A percentile compares a stretch with the other conserved stretches of the same genome.
Conservation (phyloP, 2,888 invertebrate genomes). For the Adelognathus sp. region DNA sequence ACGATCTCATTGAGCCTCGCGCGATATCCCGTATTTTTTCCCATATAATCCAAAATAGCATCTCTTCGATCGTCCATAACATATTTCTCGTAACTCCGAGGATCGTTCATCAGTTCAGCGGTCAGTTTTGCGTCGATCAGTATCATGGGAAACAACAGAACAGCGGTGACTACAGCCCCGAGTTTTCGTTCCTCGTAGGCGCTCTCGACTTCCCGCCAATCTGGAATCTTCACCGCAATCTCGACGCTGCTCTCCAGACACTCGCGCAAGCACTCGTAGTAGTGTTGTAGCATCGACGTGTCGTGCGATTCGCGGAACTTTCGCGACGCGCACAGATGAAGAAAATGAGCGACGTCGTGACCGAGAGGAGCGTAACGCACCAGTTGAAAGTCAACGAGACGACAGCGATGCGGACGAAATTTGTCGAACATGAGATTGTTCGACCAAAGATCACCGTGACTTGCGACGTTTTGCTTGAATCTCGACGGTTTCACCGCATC, state of each 20-base stretch:
- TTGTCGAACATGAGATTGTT: slow-evolving; percentile 84
- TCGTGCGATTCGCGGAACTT: slow-evolving; percentile 82
- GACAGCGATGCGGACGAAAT: slow-evolving; percentile 82
- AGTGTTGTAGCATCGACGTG: slow-evolving; percentile 82
- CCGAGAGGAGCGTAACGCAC: slow-evolving; percentile 86
- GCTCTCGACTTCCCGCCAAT: slow-evolving; percentile 68
- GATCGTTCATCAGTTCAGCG: slow-evolving; percentile 65
- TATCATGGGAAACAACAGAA: slow-evolving; percentile 70
- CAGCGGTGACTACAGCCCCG: slow-evolving; percentile 69
- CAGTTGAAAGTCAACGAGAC: no score
- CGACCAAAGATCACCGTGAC: no score
- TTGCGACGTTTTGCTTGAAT: slow-evolving; percentile 82
- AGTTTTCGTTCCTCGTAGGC: slow-evolving; percentile 74
- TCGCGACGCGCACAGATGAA: slow-evolving; percentile 83
- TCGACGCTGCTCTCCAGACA: slow-evolving; percentile 52
- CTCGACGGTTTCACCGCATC: slow-evolving; percentile 61
- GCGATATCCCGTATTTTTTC: slow-evolving; percentile 65
- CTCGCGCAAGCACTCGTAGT: slow-evolving; percentile 79
- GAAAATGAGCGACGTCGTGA: slow-evolving; percentile 84
- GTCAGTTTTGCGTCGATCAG: slow-evolving; percentile 68
- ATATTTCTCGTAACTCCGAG: slow-evolving; percentile 61
- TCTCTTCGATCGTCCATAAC: slow-evolving; percentile 66
- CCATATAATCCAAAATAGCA: slow-evolving; percentile 66
- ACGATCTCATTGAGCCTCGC: slow-evolving; percentile 68
- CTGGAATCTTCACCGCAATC: slow-evolving; percentile 56